These are phyloP conservation scores for Orientallactaga bullata DNA, from an alignment of 2,113 vertebrate species.

Conservation along the genomic window DNA sequence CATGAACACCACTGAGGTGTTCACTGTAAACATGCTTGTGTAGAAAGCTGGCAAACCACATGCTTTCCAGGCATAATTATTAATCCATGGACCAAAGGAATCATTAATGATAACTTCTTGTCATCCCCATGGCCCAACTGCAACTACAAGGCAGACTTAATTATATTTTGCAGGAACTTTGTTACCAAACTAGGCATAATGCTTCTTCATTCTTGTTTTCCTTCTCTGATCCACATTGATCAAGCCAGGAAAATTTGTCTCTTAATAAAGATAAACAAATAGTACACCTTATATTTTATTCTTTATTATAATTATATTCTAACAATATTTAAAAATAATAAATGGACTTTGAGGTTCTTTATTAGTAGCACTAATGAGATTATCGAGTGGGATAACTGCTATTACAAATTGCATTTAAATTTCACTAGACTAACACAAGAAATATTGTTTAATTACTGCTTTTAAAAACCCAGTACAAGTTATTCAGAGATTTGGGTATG, in stretches of 20 bases:
- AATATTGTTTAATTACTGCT: background rate
- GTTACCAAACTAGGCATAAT: background rate
- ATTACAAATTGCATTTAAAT: background rate
- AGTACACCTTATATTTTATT: constrained; percentile 41
- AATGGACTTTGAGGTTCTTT: background rate
- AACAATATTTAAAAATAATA: constrained; percentile 57
- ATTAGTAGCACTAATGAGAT: constrained; percentile 32
- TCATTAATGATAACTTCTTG: background rate
- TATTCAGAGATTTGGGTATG: background rate
- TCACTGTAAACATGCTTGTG: background rate
- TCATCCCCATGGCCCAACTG: background rate
- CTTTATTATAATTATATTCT: constrained; percentile 45
- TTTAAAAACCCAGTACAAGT: background rate
- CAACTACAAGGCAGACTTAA: background rate
- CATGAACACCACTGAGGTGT: background rate
- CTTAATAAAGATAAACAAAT: constrained; percentile 50
- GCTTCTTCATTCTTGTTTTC: background rate
- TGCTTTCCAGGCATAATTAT: background rate
- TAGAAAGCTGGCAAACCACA: background rate
- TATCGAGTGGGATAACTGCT: background rate
- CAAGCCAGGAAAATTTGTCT: background rate
- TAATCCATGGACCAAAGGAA: background rate
- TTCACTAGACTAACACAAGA: background rate
- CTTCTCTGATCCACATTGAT: background rate
- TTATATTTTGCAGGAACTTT: background rate